phyloP scores from a whole-genome alignment of 2,797 vertebrate genomes.

The Morelia viridis region DNA sequence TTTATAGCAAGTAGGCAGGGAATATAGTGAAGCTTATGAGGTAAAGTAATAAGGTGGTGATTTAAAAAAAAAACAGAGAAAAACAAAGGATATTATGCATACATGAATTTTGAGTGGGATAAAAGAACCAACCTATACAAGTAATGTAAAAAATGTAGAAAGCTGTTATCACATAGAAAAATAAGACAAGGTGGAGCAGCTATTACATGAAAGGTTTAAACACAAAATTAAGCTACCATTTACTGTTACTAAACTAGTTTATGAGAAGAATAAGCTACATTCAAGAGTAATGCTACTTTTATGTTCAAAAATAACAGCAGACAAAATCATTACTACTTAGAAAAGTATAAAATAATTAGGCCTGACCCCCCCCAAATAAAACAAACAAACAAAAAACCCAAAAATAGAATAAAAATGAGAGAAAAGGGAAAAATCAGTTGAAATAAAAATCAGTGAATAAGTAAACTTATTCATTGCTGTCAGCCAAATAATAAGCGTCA shows the following conservation, averaged over 20 bases:
- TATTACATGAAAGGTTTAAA: not conserved
- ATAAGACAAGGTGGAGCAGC: not conserved
- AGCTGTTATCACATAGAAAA: not conserved
- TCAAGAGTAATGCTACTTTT: not conserved
- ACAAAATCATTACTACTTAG: slow-evolving; percentile 2
- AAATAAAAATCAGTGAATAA: too few relatives aligned
- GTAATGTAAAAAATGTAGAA: not conserved
- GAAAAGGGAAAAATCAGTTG: not conserved
- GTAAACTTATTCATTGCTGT: not conserved
- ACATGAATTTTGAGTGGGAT: not conserved
- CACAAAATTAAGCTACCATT: not conserved
- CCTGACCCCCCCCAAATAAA: not conserved
- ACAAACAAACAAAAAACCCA: not conserved
- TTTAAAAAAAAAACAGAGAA: not conserved
- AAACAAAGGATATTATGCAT: not conserved
- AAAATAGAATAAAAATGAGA: not conserved
- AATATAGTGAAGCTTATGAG: not conserved
- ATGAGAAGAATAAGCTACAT: not conserved
- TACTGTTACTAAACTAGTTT: not conserved
- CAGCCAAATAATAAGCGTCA: not conserved
- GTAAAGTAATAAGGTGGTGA: not conserved
- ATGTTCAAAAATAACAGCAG: not conserved
- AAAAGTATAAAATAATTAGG: not conserved
- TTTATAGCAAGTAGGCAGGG: not conserved
- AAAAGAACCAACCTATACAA: not conserved